Percentiles rank a stretch among this genome's conserved stretches.
Evolutionary conservation across 2,797 vertebrate genomes (phyloP).

Genomic region (Psittacula echo): DNA sequence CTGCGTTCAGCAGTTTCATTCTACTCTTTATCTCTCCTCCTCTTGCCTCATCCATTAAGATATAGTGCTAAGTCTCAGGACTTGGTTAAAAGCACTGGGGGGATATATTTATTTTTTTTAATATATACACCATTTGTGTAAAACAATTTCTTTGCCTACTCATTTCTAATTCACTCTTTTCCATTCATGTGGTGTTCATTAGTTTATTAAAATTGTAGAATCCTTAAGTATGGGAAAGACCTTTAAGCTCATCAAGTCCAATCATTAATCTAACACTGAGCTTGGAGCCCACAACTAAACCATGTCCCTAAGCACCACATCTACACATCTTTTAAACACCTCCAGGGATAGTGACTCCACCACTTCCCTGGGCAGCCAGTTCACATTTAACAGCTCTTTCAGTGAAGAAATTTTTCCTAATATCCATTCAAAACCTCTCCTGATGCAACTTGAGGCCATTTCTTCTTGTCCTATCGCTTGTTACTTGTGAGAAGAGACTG

Average conservation of each 20-base stretch:
- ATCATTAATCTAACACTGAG: background rate
- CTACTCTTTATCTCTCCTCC: background rate
- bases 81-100: background rate
- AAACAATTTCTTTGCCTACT: background rate
- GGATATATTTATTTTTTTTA: background rate
- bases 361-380: background rate
- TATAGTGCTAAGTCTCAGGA: background rate
- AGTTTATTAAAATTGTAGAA: background rate
- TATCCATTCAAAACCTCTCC: background rate
- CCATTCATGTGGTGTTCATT: background rate
- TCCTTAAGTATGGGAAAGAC: background rate
- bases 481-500: background rate
- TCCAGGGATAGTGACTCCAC: background rate
- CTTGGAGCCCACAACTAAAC: background rate
- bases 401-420: background rate
- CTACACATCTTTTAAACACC: no score
- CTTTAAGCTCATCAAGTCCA: background rate
- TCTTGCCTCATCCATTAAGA: background rate
- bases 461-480: background rate
- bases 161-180: background rate
- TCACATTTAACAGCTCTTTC: background rate
- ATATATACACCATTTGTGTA: background rate
- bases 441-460: background rate
- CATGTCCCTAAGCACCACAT: background rate
- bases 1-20: background rate